These are phyloP conservation scores for Drosophila azteca DNA, from an alignment of 1,140 invertebrate genomes.

Conservation along the genomic window DNA sequence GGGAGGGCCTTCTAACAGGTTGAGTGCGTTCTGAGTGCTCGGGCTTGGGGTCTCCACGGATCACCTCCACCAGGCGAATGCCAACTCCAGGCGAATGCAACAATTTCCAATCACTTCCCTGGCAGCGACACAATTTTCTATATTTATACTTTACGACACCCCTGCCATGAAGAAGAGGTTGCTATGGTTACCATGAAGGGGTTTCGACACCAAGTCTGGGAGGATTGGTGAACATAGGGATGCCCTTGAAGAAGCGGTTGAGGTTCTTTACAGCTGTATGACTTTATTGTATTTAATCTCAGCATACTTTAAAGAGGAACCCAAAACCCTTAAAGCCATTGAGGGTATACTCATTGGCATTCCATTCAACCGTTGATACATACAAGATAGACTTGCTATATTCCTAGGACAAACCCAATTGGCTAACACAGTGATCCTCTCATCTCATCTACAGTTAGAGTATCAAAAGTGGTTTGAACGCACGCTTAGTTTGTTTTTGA, in stretches of 20 bases:
- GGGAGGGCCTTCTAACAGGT: slow-evolving; percentile 19
- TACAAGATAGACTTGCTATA: no score
- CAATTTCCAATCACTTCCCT: slow-evolving; percentile 82
- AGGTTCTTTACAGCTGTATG: no score
- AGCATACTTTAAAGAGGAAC: no score
- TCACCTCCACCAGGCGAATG: slow-evolving; percentile 17
- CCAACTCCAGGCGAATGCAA: slow-evolving; percentile 64
- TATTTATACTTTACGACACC: slow-evolving; percentile 75
- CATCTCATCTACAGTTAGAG: slow-evolving; percentile 6
- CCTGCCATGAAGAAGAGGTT: slow-evolving; percentile 7
- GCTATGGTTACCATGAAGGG: not conserved
- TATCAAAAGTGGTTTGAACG: slow-evolving; percentile 43
- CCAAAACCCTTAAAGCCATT: no score
- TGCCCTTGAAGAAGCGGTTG: no score
- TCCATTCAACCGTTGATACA: no score
- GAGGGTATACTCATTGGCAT: no score
- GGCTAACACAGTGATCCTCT: not conserved
- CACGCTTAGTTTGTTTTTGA: slow-evolving; percentile 69
- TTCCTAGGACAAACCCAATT: no score
- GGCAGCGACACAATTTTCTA: slow-evolving; percentile 79
- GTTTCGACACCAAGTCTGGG: not conserved
- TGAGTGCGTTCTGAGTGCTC: slow-evolving; percentile 56
- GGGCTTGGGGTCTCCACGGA: slow-evolving; percentile 33
- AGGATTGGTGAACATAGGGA: no score
- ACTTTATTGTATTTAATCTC: no score